A percentile compares a stretch with the other conserved stretches of the same genome.
Evolutionary conservation across 2,797 vertebrate genomes (phyloP).

Genomic region (Merluccius polli): DNA sequence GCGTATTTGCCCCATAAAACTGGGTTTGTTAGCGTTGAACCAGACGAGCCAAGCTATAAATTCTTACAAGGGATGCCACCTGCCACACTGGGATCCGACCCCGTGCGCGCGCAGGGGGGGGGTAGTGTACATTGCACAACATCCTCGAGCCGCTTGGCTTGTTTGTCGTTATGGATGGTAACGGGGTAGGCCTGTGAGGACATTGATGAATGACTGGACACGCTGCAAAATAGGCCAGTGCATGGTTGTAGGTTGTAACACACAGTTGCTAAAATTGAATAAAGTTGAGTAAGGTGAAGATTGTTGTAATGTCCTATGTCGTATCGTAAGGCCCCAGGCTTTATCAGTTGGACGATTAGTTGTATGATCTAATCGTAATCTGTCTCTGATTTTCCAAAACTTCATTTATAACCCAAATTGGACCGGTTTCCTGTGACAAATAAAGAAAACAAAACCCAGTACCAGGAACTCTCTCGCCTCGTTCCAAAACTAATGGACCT

Average conservation of each 20-base stretch:
- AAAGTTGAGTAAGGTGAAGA: not conserved
- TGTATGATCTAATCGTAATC: not conserved
- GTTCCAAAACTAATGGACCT: conserved; percentile 18
- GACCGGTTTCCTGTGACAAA: not conserved
- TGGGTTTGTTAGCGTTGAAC: conserved; percentile 55
- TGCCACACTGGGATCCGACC: conserved; percentile 39
- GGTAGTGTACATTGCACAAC: conserved; percentile 1
- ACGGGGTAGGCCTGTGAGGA: not conserved
- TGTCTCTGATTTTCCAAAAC: not conserved
- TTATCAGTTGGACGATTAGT: not conserved
- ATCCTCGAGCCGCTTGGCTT: not conserved
- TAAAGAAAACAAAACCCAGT: conserved; percentile 23
- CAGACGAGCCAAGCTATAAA: conserved; percentile 58
- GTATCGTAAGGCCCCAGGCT: not conserved
- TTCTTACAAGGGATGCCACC: conserved; percentile 57
- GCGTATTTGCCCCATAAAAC: conserved; percentile 58
- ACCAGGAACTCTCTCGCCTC: conserved; percentile 7
- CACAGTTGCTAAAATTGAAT: not conserved
- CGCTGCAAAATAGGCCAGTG: not conserved
- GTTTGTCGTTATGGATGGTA: not conserved
- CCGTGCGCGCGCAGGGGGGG: conserved; percentile 6
- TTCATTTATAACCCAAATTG: not conserved
- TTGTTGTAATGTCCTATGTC: not conserved
- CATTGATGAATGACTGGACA: not conserved
- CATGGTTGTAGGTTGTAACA: not conserved